Base-by-base conservation (phyloP, 2,888 invertebrate species). In the Alcis repandata region DNA sequence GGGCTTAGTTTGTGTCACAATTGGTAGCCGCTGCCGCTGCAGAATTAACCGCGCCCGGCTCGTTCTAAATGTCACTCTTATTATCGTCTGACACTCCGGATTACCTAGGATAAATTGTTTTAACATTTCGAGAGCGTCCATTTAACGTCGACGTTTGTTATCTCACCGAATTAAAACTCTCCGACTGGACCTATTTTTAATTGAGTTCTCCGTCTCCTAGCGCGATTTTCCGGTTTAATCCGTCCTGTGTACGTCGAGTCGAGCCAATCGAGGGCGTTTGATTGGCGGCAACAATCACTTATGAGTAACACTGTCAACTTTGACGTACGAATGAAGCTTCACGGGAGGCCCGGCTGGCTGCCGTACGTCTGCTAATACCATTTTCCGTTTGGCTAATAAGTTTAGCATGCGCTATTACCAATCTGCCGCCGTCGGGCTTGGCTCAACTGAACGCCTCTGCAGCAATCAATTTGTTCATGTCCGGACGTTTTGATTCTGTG, bases 341-440 rank as follows among this genome's bases (percentile, higher is more conserved):
- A 88, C 88, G 80, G 83, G 75, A 83, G 80, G 78, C 80, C 79
- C 80, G 77, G 76, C 81, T 69, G 77, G 76, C 81, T 69, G 80
- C 84, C 79, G 86, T 86, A 86, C 89, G 87, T 85, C 83, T 85
- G 87, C 83, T 93, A 91, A 93, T 90, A 85, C 88, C 88, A 91
- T 93, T 93, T 93, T 91, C 91, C 92, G 90, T 90, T 91, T 88
- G 86, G 85, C 87, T 93, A 92, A 93, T 93, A 91, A 92, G 92
- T 91, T 93, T 93, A 92, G 90, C 91, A 90, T 90, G 86, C 88
- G 84, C 90, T 92, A 93, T 92, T 92, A 92, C 90, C 92, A 93
- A 92, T 93, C 90, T 66, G 65, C 59, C 87, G 82, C 86, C 83
- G 88, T 83, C 83, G 86, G 84, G 88, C 83, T 86, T 81, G 87